Evolutionary conservation across 2,797 vertebrate species (phyloP), one percentile per base, ranked within the genome.

Genomic region (Manis crassicaudata): DNA sequence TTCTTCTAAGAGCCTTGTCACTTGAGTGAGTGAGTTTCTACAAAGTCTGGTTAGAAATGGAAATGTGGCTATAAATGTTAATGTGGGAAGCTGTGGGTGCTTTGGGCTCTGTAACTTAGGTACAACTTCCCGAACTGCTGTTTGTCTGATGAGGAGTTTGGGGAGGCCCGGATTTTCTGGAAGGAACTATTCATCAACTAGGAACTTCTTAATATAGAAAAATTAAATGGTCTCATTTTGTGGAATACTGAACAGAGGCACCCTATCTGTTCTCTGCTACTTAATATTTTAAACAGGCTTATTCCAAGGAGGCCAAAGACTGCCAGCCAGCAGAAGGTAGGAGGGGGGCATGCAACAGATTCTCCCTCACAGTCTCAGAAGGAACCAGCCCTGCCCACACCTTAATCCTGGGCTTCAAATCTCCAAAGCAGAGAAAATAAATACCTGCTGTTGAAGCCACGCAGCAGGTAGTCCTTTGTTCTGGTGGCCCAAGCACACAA

Each of bases 31-130:
- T 63, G 35, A 95, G 46, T 7, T 58, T 87, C 76, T 68, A 81
- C 56, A 85, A 96, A 94, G 83, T 92, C 84, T 91, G 84, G 25
- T 75, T 91, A 85, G 87, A 89, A 83, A 80, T 87, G 75, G 75
- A 96, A 95, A 92, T 79, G 16, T 52, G 70, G 46, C 56, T 86
- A 75, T 73, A 83, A 95, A 91, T 56, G 20, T 37, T 70, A 37
- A 72, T 16, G 20, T 54, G 21, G 23, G 32, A 37, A 65, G 54
- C 72, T 25, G 10, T 76, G 37, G 35, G 58, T 56, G n/a, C 90
- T 46, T 50, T 80, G 83, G 23, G 37, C 35, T 70, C 52, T 18
- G 6, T 62, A n/a, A 68, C 29, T 67, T 85, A 50, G 10, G 27
- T 63, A 21, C 29, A 37, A 21, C 6, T 83, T 88, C 6, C 12